Percentiles rank a stretch among this genome's conserved stretches.
Conservation (phyloP, 1,140 invertebrate genomes). For the Berghia stephanieae region DNA sequence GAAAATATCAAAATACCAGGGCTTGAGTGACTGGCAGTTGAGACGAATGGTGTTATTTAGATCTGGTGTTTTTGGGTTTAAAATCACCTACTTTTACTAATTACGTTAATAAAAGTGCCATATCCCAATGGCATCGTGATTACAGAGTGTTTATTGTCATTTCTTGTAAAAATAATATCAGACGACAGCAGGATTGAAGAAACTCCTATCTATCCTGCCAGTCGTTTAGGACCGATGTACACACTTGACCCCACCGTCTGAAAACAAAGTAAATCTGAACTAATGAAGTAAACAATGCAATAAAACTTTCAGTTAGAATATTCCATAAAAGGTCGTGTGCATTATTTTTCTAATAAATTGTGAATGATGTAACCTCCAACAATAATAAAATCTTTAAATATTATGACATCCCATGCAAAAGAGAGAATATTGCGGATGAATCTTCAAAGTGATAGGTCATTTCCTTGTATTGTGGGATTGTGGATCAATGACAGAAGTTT, state of each 20-base stretch:
- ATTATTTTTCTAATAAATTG: no score
- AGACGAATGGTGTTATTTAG: background rate
- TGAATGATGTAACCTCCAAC: background rate
- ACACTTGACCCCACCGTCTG: no score
- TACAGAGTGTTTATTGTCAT: conserved; percentile 7
- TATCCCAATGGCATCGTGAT: background rate
- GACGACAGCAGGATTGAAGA: no score
- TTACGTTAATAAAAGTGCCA: background rate
- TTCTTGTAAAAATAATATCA: no score
- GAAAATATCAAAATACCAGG: background rate
- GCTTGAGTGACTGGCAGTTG: background rate
- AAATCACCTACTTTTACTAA: background rate
- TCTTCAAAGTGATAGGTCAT: background rate
- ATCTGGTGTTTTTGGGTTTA: background rate
- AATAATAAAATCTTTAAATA: background rate
- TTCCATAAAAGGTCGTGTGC: no score
- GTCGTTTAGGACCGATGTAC: no score
- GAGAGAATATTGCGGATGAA: background rate
- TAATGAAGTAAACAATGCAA: no score
- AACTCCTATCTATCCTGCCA: no score
- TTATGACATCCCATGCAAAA: background rate
- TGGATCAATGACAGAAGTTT: background rate
- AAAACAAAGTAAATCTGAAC: no score
- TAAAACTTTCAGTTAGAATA: no score
- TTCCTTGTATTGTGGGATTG: conserved; percentile 17